These are phyloP conservation scores for Cetoscarus ocellatus DNA, from an alignment of 2,797 vertebrate genomes.

Conservation along the genomic window DNA sequence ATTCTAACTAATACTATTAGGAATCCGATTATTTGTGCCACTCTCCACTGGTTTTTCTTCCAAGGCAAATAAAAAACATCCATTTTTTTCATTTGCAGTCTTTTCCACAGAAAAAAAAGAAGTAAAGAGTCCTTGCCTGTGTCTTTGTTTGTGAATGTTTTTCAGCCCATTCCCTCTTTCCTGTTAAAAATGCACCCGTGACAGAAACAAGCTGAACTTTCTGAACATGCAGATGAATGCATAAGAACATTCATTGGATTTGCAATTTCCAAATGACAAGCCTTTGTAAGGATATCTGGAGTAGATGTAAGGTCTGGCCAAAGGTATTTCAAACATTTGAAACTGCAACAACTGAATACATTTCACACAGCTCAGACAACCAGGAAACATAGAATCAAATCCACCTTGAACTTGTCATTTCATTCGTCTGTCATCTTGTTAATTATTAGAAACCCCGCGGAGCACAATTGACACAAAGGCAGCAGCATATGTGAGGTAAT, in stretches of 20 bases:
- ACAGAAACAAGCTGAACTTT: neutral
- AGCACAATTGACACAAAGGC: constrained; percentile 78
- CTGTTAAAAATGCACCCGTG: neutral
- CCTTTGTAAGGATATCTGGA: neutral
- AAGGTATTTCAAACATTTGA: constrained; percentile 18
- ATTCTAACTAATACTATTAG: constrained; percentile 47
- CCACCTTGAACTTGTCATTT: constrained; percentile 65
- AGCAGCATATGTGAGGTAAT: constrained; percentile 71
- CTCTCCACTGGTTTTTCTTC: constrained; percentile 38
- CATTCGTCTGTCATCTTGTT: constrained; percentile 77
- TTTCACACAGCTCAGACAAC: constrained; percentile 13
- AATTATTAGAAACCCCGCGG: constrained; percentile 79
- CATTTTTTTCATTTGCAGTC: constrained; percentile 20
- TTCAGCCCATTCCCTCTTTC: neutral
- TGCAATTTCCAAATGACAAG: constrained; percentile 5
- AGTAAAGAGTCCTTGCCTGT: constrained; percentile 2
- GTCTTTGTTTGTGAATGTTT: neutral
- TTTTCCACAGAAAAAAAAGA: constrained; percentile 6
- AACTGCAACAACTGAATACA: constrained; percentile 14
- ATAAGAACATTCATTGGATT: neutral
- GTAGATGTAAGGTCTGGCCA: neutral
- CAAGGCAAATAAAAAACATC: constrained; percentile 41
- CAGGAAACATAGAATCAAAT: constrained; percentile 44
- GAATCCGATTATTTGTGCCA: constrained; percentile 63
- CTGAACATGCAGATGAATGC: neutral